A percentile compares a stretch with the other conserved stretches of the same genome.
phyloP scores from a whole-genome alignment of 2,888 invertebrate genomes.

The Euclidia mi region DNA sequence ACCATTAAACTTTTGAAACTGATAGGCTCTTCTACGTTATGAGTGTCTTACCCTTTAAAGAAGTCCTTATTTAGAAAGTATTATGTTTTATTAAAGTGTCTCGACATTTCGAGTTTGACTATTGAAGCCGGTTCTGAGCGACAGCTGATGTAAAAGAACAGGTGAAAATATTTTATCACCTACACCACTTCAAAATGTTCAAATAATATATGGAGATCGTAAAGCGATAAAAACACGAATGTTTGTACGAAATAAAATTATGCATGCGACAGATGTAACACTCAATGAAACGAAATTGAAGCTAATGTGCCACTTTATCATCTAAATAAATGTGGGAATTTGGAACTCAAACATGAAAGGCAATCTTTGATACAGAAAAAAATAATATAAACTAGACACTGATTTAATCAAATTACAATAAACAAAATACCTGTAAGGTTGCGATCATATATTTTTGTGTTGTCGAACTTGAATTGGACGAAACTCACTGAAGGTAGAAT shows the following conservation, averaged over 20 bases:
- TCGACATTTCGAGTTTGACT: constrained; percentile 44
- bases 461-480: constrained; percentile 47
- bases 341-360: not conserved
- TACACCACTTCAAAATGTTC: constrained; percentile 34
- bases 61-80: constrained; percentile 21
- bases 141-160: constrained; percentile 61
- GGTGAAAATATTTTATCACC: constrained; percentile 61
- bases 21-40: constrained; percentile 37
- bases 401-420: constrained; percentile 14
- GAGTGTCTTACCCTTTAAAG: constrained; percentile 40
- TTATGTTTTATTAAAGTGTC: constrained; percentile 56
- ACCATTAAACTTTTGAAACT: constrained; percentile 62
- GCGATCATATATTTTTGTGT: constrained; percentile 59
- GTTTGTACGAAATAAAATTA: constrained; percentile 31
- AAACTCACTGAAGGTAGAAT: constrained; percentile 44
- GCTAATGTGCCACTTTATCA: constrained; percentile 8
- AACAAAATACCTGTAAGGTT: constrained; percentile 61
- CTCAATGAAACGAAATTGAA: constrained; percentile 16
- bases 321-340: constrained; percentile 9
- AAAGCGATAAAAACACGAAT: constrained; percentile 38
- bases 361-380: constrained; percentile 18
- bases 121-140: constrained; percentile 48
- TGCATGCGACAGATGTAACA: constrained; percentile 28
- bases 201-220: constrained; percentile 32
- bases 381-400: constrained; percentile 18